These are phyloP conservation scores for Aradophagus sp. DNA, from an alignment of 1,140 invertebrate genomes.

Conservation along the genomic window DNA sequence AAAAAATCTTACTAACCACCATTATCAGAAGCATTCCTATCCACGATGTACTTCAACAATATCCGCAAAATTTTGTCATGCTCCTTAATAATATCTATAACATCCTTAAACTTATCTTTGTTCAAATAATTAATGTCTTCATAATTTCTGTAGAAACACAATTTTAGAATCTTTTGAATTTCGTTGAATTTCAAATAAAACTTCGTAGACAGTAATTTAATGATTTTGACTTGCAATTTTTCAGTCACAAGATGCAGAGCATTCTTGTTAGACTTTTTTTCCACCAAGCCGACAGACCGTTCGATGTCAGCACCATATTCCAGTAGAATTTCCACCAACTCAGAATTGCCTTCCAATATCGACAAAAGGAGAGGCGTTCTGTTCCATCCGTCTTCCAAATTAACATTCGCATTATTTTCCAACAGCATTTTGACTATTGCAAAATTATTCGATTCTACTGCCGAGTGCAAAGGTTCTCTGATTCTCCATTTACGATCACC, in stretches of 20 bases:
- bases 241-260: constrained; percentile 39
- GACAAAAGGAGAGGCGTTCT: constrained; percentile 39
- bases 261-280: constrained; percentile 21
- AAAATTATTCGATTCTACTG: constrained; percentile 30
- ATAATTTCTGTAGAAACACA: constrained; percentile 48
- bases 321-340: constrained; percentile 36
- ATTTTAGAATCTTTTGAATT: constrained; percentile 34
- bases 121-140: constrained; percentile 16
- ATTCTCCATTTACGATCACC: constrained; percentile 17
- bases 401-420: constrained; percentile 27
- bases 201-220: constrained; percentile 37
- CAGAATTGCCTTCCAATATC: constrained; percentile 37
- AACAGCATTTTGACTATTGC: constrained; percentile 25
- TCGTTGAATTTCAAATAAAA: constrained; percentile 33
- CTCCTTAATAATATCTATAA: constrained; percentile 39
- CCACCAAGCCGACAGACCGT: constrained; percentile 6
- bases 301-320: constrained; percentile 22
- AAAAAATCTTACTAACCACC: constrained; percentile 16
- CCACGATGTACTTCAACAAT: constrained; percentile 18
- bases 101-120: constrained; percentile 13
- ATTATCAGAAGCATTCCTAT: constrained; percentile 32
- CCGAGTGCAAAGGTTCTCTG: constrained; percentile 46
- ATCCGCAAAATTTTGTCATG: constrained; percentile 29
- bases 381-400: constrained; percentile 33
- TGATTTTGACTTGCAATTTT: constrained; percentile 45